Evolutionary conservation across 2,113 vertebrate genomes (phyloP).

Genomic region (Aythya baeri): DNA sequence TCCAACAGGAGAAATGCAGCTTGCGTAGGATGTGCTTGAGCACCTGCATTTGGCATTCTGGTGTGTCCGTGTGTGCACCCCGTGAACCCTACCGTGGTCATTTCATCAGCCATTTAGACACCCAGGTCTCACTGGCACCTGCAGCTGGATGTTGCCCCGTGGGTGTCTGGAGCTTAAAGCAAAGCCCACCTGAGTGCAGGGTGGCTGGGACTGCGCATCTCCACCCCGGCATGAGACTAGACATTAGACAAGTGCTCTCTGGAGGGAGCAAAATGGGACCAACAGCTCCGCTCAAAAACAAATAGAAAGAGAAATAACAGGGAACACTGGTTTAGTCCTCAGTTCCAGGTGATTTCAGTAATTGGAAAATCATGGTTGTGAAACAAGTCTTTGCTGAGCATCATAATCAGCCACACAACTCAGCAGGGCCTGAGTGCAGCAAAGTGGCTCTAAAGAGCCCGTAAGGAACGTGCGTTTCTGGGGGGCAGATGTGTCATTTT

Average conservation of each 20-base stretch:
- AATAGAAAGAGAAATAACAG: background rate
- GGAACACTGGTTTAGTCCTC: background rate
- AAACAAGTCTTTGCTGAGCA: conserved; percentile 42
- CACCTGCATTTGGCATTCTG: background rate
- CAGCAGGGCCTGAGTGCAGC: conserved; percentile 1
- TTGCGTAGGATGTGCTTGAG: rapidly evolving
- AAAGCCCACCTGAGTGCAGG: background rate
- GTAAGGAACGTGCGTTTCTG: background rate
- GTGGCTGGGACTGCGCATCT: background rate
- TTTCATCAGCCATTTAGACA: background rate
- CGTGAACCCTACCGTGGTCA: background rate
- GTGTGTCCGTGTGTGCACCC: background rate
- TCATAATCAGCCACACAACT: conserved; percentile 26
- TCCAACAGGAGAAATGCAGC: background rate
- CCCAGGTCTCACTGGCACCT: background rate
- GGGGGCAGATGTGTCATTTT: background rate
- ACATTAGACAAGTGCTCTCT: background rate
- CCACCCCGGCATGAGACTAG: background rate
- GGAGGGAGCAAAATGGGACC: background rate
- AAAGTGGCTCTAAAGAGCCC: conserved; percentile 17
- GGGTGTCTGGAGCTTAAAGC: background rate
- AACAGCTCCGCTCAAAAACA: background rate
- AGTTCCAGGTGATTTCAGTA: conserved; percentile 68
- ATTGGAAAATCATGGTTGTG: conserved; percentile 68
- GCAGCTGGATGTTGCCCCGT: background rate